These are phyloP conservation scores for Melierax canorus DNA, from an alignment of 2,113 vertebrate genomes.

Conservation along the genomic window DNA sequence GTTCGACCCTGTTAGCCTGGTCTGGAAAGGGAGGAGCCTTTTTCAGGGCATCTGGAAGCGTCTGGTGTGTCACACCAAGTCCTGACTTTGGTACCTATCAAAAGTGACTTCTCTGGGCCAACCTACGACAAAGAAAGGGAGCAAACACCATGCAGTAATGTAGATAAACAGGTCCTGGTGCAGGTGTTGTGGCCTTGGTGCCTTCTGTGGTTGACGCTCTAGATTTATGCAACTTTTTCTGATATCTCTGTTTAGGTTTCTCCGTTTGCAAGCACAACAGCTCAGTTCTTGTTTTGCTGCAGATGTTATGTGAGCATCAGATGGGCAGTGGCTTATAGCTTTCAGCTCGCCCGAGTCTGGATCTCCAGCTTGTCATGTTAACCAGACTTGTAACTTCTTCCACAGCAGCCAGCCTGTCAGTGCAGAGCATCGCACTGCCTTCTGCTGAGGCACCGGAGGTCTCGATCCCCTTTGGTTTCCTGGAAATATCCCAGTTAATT, in stretches of 20 bases:
- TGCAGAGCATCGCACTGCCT: neutral
- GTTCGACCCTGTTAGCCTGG: neutral
- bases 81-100: neutral
- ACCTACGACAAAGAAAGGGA: neutral
- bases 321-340: neutral
- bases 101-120: neutral
- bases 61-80: neutral
- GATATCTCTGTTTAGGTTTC: neutral
- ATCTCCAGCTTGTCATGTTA: neutral
- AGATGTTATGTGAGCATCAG: neutral
- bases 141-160: neutral
- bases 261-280: neutral
- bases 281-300: neutral
- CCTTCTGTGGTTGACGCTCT: neutral
- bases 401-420: neutral
- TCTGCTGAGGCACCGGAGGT: neutral
- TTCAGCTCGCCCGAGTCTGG: neutral
- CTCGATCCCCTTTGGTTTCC: fast-evolving
- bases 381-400: neutral
- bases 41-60: neutral
- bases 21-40: neutral
- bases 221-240: neutral
- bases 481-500: neutral
- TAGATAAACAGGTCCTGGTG: neutral
- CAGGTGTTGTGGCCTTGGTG: neutral